A percentile compares a stretch with the other conserved stretches of the same genome.
Evolutionary conservation across 2,888 invertebrate genomes (phyloP).

Genomic region (Steinernema scapterisci): DNA sequence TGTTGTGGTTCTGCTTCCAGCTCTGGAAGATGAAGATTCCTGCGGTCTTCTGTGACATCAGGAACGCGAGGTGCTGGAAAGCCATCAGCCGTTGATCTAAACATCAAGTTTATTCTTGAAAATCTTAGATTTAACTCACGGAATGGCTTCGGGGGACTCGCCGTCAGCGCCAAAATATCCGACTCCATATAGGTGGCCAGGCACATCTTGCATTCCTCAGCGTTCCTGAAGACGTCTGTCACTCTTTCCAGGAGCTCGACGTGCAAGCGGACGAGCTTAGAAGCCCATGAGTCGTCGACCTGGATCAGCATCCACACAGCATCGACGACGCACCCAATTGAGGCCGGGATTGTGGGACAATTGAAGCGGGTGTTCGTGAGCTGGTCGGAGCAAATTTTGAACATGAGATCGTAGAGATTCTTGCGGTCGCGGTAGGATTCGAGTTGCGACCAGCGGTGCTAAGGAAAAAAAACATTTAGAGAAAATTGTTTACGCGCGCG

Average conservation of each 20-base stretch:
- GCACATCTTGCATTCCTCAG: no score
- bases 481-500: no score
- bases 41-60: neutral
- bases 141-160: no score
- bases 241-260: constrained; percentile 1
- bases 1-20: neutral
- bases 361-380: neutral
- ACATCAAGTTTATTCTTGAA: no score
- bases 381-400: constrained; percentile 2
- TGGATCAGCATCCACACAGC: neutral
- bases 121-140: no score
- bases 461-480: neutral
- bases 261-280: neutral
- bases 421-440: neutral
- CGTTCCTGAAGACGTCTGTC: neutral
- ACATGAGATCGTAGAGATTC: neutral
- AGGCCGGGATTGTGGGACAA: neutral
- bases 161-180: no score
- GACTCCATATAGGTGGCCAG: no score
- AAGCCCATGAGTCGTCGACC: neutral
- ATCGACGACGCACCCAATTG: neutral
- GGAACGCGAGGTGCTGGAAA: neutral
- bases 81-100: neutral
- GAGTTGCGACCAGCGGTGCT: neutral
- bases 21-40: neutral